phyloP scores from a whole-genome alignment of 2,888 invertebrate genomes.

The Julus scanicus region DNA sequence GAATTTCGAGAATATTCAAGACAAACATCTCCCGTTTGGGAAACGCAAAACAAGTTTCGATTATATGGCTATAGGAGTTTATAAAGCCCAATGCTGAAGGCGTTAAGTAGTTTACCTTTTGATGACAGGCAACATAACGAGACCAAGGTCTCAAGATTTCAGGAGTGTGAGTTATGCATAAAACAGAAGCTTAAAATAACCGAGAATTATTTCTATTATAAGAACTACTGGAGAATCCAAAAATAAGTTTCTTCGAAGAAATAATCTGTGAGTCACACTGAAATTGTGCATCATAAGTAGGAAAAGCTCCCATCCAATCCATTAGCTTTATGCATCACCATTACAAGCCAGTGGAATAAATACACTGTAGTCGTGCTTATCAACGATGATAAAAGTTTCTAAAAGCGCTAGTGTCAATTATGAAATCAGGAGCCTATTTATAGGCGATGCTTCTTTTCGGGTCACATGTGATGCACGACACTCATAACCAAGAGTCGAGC shows the following conservation, averaged over 20 bases:
- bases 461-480: not conserved
- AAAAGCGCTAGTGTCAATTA: constrained; percentile 10
- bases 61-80: not conserved
- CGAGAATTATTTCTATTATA: not conserved
- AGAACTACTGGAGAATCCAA: not conserved
- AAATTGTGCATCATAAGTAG: not conserved
- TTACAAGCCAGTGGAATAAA: not conserved
- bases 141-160: not conserved
- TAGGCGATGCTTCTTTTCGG: not conserved
- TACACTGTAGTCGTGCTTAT: not conserved
- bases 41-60: no score
- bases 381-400: not conserved
- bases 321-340: not conserved
- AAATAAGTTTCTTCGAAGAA: not conserved
- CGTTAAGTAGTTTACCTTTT: not conserved
- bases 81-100: not conserved
- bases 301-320: not conserved
- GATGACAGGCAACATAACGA: not conserved
- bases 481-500: not conserved
- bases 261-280: not conserved
- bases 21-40: no score
- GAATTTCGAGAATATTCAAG: no score
- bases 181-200: constrained; percentile 10
- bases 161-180: not conserved
- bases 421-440: not conserved